Base-by-base conservation (phyloP, 2,113 vertebrate genomes). In the Lampris megalopsis region DNA sequence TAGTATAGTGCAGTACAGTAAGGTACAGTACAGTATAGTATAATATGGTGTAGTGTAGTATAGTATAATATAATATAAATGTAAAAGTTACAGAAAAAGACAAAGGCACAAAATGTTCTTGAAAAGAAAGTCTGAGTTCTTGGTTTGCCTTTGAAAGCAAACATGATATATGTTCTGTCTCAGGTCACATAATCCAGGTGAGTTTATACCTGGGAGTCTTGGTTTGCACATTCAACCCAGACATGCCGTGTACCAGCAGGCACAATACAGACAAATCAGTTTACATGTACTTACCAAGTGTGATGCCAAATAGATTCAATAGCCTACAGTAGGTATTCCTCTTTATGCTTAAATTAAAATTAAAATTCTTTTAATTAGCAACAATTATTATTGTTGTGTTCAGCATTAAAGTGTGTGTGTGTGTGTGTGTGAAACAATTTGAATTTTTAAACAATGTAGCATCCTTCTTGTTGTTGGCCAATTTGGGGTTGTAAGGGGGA, bases 181-280 rank as follows among this genome's bases (percentile, higher is more conserved):
- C 64, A 79, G 77, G 81, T 87, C 76, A 83, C 74, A 58, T 80
- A 68, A 91, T 73, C 72, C 73, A 86, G 81, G 68, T 86, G 74
- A 85, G 74, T 77, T 82, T 68, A 85, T 84, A 78, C 68, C 83
- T 82, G 70, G 64, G 83, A 73, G 78, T 80, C 72, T 63, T 63
- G 37, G 75, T 85, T 75, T 61, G 63, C 66, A 68, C 68, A 77
- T 75, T 72, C 63, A 71, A 43, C 66, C 71, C 73, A 85, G 85
- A 89, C 73, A 74, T 74, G 47, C 63, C 75, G 57, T 76, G 72
- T 65, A 54, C 75, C 60, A 61, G 40, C 73, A 84, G 76, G 83
- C 75, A 77, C 72, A 82, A 66, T 74, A 79, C 24, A 38, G 74
- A 54, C n/a, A 71, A 66, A 76, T 75, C 42, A 69, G 58, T 36